Conservation (phyloP, 2,113 vertebrate genomes). For the Pachycephala philippinensis region DNA sequence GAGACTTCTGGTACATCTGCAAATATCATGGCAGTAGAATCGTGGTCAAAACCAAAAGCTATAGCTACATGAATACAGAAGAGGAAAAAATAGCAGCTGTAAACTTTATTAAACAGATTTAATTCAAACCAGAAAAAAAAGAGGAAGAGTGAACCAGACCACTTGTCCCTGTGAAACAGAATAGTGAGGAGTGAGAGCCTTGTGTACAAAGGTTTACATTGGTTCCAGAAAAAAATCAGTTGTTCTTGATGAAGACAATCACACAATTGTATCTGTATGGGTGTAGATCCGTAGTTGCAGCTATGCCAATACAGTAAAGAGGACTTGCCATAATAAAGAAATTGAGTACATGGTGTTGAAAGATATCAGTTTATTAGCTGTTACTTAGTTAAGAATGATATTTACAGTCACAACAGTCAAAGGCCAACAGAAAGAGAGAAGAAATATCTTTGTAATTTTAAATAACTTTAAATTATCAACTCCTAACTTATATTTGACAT, state of each 20-base stretch:
- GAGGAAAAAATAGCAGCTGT: neutral
- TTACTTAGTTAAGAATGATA: neutral
- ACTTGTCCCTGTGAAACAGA: neutral
- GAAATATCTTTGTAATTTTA: neutral
- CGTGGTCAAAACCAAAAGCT: neutral
- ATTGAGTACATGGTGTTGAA: neutral
- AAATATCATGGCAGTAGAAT: neutral
- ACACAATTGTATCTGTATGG: neutral
- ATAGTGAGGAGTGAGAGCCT: neutral
- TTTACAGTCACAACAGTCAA: neutral
- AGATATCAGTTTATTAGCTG: neutral
- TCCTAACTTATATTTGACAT: neutral
- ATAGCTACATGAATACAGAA: neutral
- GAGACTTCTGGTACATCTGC: neutral
- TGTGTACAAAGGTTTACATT: neutral
- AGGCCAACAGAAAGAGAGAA: neutral
- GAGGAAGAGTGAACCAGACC: neutral
- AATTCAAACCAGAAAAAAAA: neutral
- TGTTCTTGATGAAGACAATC: neutral
- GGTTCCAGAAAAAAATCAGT: neutral
- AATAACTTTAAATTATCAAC: neutral
- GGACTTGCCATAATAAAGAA: neutral
- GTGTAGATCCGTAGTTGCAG: neutral
- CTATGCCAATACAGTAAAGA: neutral
- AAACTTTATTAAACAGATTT: neutral